Conservation (phyloP, 2,113 vertebrate genomes). For the Dipodomys ordii region DNA sequence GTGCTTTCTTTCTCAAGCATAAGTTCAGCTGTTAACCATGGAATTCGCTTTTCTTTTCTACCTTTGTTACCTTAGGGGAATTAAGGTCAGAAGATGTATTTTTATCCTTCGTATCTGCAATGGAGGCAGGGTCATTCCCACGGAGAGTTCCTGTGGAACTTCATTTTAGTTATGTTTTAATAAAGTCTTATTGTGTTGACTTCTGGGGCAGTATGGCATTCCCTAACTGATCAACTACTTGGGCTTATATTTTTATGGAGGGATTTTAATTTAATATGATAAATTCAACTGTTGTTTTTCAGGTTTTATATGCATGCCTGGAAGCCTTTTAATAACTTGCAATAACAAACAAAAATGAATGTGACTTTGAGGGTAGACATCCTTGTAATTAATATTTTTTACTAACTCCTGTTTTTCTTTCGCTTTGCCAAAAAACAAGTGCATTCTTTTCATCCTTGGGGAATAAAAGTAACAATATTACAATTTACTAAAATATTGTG, state of each 20-base stretch:
- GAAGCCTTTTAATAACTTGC: conserved; percentile 82
- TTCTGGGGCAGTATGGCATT: conserved; percentile 70
- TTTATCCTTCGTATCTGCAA: conserved; percentile 53
- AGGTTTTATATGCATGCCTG: conserved; percentile 80
- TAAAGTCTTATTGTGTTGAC: conserved; percentile 80
- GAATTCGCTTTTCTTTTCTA: conserved; percentile 46
- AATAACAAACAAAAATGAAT: conserved; percentile 82
- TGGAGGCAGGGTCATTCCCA: conserved; percentile 59
- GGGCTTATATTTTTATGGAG: conserved; percentile 74
- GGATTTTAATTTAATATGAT: conserved; percentile 80
- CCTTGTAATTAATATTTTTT: conserved; percentile 80
- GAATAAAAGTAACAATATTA: conserved; percentile 64
- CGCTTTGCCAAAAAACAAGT: conserved; percentile 75
- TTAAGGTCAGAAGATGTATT: conserved; percentile 63
- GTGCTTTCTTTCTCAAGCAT: conserved; percentile 47
- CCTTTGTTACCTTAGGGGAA: conserved; percentile 65
- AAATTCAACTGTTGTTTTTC: conserved; percentile 72
- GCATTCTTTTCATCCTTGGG: conserved; percentile 61
- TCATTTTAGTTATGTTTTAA: conserved; percentile 81
- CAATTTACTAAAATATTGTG: conserved; percentile 71
- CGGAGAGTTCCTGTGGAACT: conserved; percentile 60
- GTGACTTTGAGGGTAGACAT: conserved; percentile 79
- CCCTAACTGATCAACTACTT: conserved; percentile 76
- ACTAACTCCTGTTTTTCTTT: conserved; percentile 74
- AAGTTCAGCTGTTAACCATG: conserved; percentile 35